Base-by-base conservation (phyloP, 2,888 invertebrate genomes). In the Drosophila flavopinicola region DNA sequence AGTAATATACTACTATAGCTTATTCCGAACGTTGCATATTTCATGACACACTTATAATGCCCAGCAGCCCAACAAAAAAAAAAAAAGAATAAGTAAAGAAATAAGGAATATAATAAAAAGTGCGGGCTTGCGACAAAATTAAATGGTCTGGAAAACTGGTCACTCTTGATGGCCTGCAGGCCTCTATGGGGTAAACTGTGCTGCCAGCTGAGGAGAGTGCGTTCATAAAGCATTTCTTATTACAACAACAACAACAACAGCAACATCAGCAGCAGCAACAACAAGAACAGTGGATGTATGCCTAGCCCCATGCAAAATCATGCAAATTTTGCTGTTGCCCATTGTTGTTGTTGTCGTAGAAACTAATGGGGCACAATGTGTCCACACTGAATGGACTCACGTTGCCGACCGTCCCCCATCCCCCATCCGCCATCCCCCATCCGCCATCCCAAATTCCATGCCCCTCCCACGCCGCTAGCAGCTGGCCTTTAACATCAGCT, bases 91-190 rank as follows among this genome's bases (percentile, higher is more conserved):
- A 17, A 37, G 49, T 6, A 17, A 25, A 35, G 23, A 48, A 45
- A 44, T 17, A 32, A 17, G 25, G 23, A 35, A 41, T 17, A 33
- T 32, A 61, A 57, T 47, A 61, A 66, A 70, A 59, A 58, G 68
- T 85, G 77, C 85, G 77, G 85, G 82, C 68, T 52, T 17, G 84
- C 84, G 48, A 54, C 66, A 54, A 77, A 75, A 82, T 82, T 88
- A 87, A 88, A 88, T 89, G 86, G 89, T 73, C 86, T 76, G 89
- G 88, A 88, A 89, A 88, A 89, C 88, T 88, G 88, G 80, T 77
- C 86, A 73, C 53, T 61, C 37, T 25, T 39, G 41, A 56, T 66
- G 66, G 41, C 47, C 45, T 39, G 49, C 17, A 48, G 44, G 30
- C 7, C 23, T 24, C 35, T 10, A 17, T 9, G 11, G 20, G 20